phyloP scores from a whole-genome alignment of 2,888 invertebrate genomes.

The Eupithecia vulgata region DNA sequence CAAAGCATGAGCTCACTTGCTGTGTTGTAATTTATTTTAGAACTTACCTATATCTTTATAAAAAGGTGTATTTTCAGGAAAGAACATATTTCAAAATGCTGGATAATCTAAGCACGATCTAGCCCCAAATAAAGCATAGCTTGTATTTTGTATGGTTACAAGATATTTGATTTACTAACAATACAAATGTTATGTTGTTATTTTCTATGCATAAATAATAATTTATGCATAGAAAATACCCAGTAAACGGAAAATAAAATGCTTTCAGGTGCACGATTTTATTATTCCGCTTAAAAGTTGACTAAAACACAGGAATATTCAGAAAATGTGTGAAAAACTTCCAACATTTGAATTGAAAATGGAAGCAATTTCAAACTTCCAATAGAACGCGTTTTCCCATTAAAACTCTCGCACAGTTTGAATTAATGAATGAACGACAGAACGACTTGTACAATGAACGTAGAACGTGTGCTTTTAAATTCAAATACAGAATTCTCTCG shows the following conservation, averaged over 20 bases:
- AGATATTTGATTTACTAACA: too few species aligned
- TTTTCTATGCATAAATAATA: too few species aligned
- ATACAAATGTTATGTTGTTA: too few species aligned
- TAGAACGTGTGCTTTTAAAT: background rate
- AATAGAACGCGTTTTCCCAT: slow-evolving; percentile 24
- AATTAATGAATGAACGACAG: slow-evolving; percentile 6
- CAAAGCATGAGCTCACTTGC: slow-evolving; percentile 1
- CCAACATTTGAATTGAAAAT: slow-evolving; percentile 21
- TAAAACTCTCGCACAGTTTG: slow-evolving; percentile 11
- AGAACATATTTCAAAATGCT: background rate
- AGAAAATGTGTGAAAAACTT: slow-evolving; percentile 22
- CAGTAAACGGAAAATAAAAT: too few species aligned
- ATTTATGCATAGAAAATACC: too few species aligned
- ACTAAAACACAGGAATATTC: background rate
- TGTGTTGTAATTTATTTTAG: slow-evolving; percentile 12
- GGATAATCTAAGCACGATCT: background rate
- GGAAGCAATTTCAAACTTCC: slow-evolving; percentile 22
- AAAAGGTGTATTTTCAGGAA: slow-evolving; percentile 6
- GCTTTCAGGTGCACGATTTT: too few species aligned
- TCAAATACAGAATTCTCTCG: background rate
- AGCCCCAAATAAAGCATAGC: background rate
- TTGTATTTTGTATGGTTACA: too few species aligned
- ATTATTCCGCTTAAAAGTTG: background rate
- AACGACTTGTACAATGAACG: slow-evolving; percentile 6
- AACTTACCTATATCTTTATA: slow-evolving; percentile 10